Evolutionary conservation across 2,797 vertebrate species (phyloP), one percentile per base, ranked within the genome.

Genomic region (Iguana delicatissima): DNA sequence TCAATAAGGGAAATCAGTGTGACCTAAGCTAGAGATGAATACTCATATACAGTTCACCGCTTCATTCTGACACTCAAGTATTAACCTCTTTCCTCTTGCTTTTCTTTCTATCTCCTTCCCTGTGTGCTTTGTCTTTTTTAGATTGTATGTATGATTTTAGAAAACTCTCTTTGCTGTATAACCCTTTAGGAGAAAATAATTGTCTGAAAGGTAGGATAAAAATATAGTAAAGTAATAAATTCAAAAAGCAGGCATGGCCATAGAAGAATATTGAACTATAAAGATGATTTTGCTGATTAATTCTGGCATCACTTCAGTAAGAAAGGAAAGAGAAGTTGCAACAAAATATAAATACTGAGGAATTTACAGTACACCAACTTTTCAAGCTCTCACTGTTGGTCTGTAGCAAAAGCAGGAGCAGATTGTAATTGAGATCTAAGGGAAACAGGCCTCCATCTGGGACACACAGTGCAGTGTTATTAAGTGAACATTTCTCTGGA

Each of bases 371-470:
- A 91, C 62, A 91, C 62, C 73, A 88, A 88, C 74, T 87, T 80
- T 80, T 46, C 86, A 76, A 79, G 74, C 35, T 84, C 74, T 84
- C 90, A 80, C 62, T 88, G 86, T 84, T 88, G 90, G 81, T 91
- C 86, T 91, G 81, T 46, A 84, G 73, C 80, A 91, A 91, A 90
- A 91, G 86, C 86, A 91, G 86, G 81, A 88, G 90, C 90, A 91
- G 90, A 88, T 84, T 91, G 90, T 91, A 88, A 91, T 84, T 88
- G 90, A 91, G 90, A 91, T 91, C 90, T 91, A 84, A 91, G 90
- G 86, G 86, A 91, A 91, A 91, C 86, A 91, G 86, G 80, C 90
- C 86, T 91, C 90, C 90, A 91, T 91, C 90, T 91, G 90, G 90
- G 90, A 91, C 86, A 64, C 90, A 91, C 90, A 91, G 86, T 91